Evolutionary conservation across 2,888 invertebrate genomes (phyloP).

Genomic region (Criorhina ranunculi): DNA sequence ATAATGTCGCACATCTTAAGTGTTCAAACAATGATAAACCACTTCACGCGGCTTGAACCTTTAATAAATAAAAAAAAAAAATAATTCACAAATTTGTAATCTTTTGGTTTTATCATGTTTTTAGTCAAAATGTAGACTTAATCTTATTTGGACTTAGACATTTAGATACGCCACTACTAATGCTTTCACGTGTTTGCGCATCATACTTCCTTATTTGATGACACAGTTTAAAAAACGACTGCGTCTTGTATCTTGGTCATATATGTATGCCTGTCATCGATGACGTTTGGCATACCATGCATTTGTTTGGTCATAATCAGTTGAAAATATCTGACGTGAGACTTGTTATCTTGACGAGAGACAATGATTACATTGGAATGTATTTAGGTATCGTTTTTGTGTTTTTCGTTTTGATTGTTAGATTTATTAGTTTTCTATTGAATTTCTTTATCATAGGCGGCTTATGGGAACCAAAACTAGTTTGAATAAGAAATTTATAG

Average conservation of each 20-base stretch:
- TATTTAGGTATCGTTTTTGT: neutral
- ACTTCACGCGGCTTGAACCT: constrained; percentile 1
- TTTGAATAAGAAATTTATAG: neutral
- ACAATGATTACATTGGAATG: neutral
- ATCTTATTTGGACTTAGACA: neutral
- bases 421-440: neutral
- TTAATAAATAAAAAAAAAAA: neutral
- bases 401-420: constrained; percentile 1
- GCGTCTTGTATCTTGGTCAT: neutral
- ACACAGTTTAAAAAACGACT: neutral
- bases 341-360: constrained; percentile 9
- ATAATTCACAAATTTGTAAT: neutral
- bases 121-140: neutral
- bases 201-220: constrained; percentile 1
- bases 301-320: constrained; percentile 3
- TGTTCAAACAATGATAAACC: neutral
- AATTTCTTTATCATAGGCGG: neutral
- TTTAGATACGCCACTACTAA: too few relatives aligned
- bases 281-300: constrained; percentile 13
- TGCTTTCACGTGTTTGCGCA: neutral
- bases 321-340: constrained; percentile 13
- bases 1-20: neutral
- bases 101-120: neutral
- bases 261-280: constrained; percentile 9
- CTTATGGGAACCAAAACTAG: neutral